Percentiles rank a stretch among this genome's conserved stretches.
Evolutionary conservation across 2,888 invertebrate species (phyloP).

Genomic region (Apantesis nais): DNA sequence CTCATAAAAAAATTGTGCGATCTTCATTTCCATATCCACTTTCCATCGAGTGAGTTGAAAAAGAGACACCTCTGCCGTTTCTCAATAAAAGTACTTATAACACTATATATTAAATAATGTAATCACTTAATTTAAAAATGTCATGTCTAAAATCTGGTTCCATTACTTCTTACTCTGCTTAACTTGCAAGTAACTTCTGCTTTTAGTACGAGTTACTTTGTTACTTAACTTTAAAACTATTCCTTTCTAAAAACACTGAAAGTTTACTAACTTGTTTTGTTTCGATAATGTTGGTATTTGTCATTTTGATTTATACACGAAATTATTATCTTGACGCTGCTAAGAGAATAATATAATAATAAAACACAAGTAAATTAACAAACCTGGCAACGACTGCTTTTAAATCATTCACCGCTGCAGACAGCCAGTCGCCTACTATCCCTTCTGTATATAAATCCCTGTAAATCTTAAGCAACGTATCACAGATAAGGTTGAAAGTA

Average conservation of each 20-base stretch:
- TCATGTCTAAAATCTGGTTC: background rate
- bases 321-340: slow-evolving; percentile 5
- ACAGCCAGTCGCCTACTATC: slow-evolving; percentile 48
- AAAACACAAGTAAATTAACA: slow-evolving; percentile 18
- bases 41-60: background rate
- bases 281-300: background rate
- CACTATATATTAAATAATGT: background rate
- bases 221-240: background rate
- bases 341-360: slow-evolving; percentile 15
- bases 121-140: background rate
- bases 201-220: background rate
- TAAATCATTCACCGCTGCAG: slow-evolving; percentile 45
- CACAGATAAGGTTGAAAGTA: slow-evolving; percentile 50
- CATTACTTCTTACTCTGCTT: background rate
- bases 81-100: background rate
- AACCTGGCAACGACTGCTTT: slow-evolving; percentile 29
- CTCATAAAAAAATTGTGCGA: too few species aligned
- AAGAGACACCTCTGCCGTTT: background rate
- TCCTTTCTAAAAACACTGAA: background rate
- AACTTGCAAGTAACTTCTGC: background rate
- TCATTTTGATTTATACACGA: slow-evolving; percentile 11
- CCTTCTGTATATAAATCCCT: slow-evolving; percentile 50
- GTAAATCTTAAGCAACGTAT: slow-evolving; percentile 50
- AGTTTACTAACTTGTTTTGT: background rate
- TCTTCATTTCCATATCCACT: too few species aligned